Base-by-base conservation (phyloP, 2,113 vertebrate genomes). In the Lonchura striata region DNA sequence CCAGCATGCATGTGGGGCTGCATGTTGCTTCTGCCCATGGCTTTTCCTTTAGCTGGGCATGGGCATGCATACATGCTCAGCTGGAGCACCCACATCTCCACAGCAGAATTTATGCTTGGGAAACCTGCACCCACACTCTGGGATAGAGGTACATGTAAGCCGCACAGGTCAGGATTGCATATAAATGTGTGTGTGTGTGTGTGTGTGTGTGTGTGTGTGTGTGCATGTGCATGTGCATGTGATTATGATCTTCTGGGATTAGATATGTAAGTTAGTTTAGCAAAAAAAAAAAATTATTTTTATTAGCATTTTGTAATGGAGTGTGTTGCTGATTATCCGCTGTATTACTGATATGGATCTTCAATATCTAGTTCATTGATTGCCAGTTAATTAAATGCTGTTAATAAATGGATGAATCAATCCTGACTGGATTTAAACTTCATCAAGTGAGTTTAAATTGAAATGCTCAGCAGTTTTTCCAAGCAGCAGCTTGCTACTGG, bases 21-120 rank as follows among this genome's bases (percentile, higher is more conserved):
- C 1, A 0, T 0, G 0, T 19, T 35, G 3, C 30, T 42, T 14
- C 49, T 66, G 16, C 13, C 49, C 17, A 9, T 3, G 9, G 4
- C 11, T 14, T 19, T 50, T 76, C 14, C 15, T n/a, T 42, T 25
- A 64, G 10, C 57, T 42, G 13, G 35, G 8, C 18, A 9, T 16
- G 30, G 14, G 11, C 16, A 41, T 56, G 14, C 22, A 21, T 7
- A 1, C 23, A 2, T 1, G 10, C 12, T 50, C 6, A 33, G 8
- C 8, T n/a, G 42, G 39, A 80, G 61, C 21, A 68, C 9, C 11
- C 35, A 16, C 35, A 64, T 13, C 16, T 75, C 63, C 57, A 50
- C 7, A 17, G 28, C 10, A 47, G 4, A 10, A 9, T 31, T 23
- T 53, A 7, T 4, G 4, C 3, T 9, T 33, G 53, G 7, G 23